Percentiles rank a stretch among this genome's conserved stretches.
These are phyloP conservation scores for Iphiclides podalirius DNA, from an alignment of 2,888 invertebrate genomes.

Conservation along the genomic window DNA sequence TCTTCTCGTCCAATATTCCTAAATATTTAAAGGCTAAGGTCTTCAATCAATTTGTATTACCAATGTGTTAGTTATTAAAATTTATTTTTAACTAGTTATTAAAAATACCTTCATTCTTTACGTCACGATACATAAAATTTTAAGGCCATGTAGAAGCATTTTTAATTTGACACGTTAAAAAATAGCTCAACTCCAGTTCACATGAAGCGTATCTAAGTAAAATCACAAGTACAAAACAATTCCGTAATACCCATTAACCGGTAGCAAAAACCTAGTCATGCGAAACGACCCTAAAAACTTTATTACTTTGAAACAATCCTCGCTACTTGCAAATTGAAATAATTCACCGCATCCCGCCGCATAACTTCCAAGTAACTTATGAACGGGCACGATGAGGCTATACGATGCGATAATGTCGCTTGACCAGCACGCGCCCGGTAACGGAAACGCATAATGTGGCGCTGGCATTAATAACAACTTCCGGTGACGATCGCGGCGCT, in stretches of 20 bases:
- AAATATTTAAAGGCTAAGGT: too few relatives aligned
- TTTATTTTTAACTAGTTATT: too few relatives aligned
- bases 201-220: constrained; percentile 5
- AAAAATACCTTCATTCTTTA: too few relatives aligned
- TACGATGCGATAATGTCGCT: constrained; percentile 42
- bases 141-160: neutral
- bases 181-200: neutral
- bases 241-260: constrained; percentile 38
- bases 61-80: too few relatives aligned
- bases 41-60: too few relatives aligned
- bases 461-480: constrained; percentile 60
- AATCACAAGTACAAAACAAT: constrained; percentile 26
- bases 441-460: constrained; percentile 55
- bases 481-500: constrained; percentile 47
- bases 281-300: constrained; percentile 59
- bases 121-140: too few relatives aligned
- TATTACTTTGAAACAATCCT: constrained; percentile 58
- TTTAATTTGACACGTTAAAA: too few relatives aligned
- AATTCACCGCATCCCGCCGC: constrained; percentile 53
- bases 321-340: constrained; percentile 63
- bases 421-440: constrained; percentile 46
- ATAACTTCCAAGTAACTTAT: constrained; percentile 55
- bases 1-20: too few relatives aligned
- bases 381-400: constrained; percentile 43
- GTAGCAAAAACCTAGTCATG: constrained; percentile 49